Percentiles rank a stretch among this genome's conserved stretches.
Conservation (phyloP, 2,113 vertebrate genomes). For the Nicator chloris region DNA sequence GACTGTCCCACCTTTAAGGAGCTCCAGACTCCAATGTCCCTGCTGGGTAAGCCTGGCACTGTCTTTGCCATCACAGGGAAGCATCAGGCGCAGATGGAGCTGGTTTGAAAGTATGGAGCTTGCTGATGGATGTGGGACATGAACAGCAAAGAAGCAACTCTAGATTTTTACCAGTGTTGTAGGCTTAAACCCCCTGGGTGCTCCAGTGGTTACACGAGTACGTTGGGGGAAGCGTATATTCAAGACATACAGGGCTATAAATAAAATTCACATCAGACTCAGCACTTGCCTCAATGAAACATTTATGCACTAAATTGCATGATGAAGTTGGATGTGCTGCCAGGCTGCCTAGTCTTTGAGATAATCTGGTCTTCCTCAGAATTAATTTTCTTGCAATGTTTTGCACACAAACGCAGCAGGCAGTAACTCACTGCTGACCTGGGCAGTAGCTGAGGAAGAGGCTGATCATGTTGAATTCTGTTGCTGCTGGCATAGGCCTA, state of each 20-base stretch:
- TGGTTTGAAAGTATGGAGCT: not conserved
- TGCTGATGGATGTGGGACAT: not conserved
- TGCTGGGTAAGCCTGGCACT: not conserved
- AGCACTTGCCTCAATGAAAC: slow-evolving; percentile 48
- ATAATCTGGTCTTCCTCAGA: slow-evolving; percentile 6
- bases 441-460: not conserved
- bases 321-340: slow-evolving; percentile 49
- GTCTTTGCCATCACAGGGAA: not conserved
- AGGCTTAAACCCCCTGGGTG: not conserved
- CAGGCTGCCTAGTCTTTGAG: slow-evolving; percentile 2
- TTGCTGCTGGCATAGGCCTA: not conserved
- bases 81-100: not conserved
- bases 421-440: not conserved
- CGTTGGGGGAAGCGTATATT: not conserved
- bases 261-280: slow-evolving; percentile 50
- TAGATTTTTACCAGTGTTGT: not conserved
- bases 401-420: not conserved
- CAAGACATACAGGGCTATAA: slow-evolving; percentile 1
- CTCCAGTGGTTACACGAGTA: not conserved
- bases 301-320: slow-evolving; percentile 39
- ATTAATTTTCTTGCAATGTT: not conserved
- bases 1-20: not conserved
- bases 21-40: not conserved
- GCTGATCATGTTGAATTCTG: not conserved
- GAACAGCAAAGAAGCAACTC: not conserved